Percentiles rank a stretch among this genome's conserved stretches.
phyloP scores from a whole-genome alignment of 2,888 invertebrate genomes.

The Meteorus colon region DNA sequence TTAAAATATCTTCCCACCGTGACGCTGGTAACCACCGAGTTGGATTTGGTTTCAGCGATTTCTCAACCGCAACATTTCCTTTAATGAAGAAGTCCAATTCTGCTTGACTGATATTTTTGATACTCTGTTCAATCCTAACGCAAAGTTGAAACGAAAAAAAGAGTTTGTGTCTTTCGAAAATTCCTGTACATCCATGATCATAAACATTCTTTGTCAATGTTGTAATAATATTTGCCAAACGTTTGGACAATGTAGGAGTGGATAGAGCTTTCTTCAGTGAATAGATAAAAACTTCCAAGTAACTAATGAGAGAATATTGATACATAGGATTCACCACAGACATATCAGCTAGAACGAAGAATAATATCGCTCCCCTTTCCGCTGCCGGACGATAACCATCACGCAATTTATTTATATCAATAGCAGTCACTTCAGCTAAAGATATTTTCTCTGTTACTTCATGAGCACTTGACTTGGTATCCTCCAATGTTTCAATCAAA shows the following conservation, averaged over 20 bases:
- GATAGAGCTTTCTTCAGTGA: slow-evolving; percentile 89
- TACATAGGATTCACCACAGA: slow-evolving; percentile 92
- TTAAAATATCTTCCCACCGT: slow-evolving; percentile 90
- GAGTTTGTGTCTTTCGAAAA: slow-evolving; percentile 93
- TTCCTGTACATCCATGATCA: slow-evolving; percentile 93
- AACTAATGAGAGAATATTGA: slow-evolving; percentile 90
- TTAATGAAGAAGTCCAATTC: slow-evolving; percentile 95
- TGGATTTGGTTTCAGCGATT: slow-evolving; percentile 80
- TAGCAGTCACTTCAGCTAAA: slow-evolving; percentile 83
- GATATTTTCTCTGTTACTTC: slow-evolving; percentile 87
- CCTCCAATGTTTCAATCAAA: slow-evolving; percentile 88
- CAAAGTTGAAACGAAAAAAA: slow-evolving; percentile 94
- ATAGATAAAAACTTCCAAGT: slow-evolving; percentile 87
- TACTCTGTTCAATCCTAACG: slow-evolving; percentile 85
- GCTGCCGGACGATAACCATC: slow-evolving; percentile 92
- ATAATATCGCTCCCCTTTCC: slow-evolving; percentile 89
- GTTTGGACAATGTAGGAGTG: slow-evolving; percentile 83
- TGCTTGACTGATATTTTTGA: slow-evolving; percentile 77
- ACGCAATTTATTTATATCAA: slow-evolving; percentile 87
- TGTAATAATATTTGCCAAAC: slow-evolving; percentile 87
- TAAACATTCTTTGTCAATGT: slow-evolving; percentile 92
- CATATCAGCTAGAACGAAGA: slow-evolving; percentile 94
- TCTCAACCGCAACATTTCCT: slow-evolving; percentile 86
- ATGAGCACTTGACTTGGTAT: slow-evolving; percentile 89
- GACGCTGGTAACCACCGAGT: slow-evolving; percentile 82